Conservation (phyloP, 2,113 vertebrate species). For the Datnioides undecimradiatus region DNA sequence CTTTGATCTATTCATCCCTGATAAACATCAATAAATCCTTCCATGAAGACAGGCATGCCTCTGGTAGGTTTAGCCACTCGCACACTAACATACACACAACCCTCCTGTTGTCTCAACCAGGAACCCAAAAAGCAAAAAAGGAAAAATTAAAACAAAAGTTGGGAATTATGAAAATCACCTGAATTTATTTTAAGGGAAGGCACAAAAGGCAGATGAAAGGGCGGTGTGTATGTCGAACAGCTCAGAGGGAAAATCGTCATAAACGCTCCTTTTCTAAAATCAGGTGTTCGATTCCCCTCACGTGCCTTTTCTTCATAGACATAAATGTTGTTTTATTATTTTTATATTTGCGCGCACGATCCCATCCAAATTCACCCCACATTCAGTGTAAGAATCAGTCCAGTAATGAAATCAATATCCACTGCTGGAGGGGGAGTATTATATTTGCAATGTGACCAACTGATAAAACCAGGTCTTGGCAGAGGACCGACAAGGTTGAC, state of each 20-base stretch:
- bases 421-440: conserved; percentile 69
- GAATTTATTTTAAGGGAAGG: conserved; percentile 34
- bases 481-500: conserved; percentile 80
- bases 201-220: conserved; percentile 53
- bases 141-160: conserved; percentile 70
- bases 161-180: conserved; percentile 49
- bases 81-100: conserved; percentile 64
- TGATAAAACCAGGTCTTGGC: conserved; percentile 78
- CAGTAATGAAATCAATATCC: conserved; percentile 72
- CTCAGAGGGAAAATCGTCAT: conserved; percentile 29
- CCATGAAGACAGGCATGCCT: conserved; percentile 81
- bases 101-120: conserved; percentile 64
- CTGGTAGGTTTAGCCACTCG: conserved; percentile 63
- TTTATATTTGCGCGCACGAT: conserved; percentile 19
- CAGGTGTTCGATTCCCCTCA: conserved; percentile 19
- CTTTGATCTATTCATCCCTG: conserved; percentile 88
- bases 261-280: conserved; percentile 28
- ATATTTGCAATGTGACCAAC: conserved; percentile 77
- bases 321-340: conserved; percentile 26
- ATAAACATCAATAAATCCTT: conserved; percentile 88
- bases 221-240: conserved; percentile 9
- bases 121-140: conserved; percentile 36
- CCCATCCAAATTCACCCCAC: conserved; percentile 61
- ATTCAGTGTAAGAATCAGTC: conserved; percentile 53
- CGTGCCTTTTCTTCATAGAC: conserved; percentile 11